Percentiles rank a stretch among this genome's conserved stretches.
Evolutionary conservation across 1,140 invertebrate genomes (phyloP).

Genomic region (Caenorhabditis elegans): DNA sequence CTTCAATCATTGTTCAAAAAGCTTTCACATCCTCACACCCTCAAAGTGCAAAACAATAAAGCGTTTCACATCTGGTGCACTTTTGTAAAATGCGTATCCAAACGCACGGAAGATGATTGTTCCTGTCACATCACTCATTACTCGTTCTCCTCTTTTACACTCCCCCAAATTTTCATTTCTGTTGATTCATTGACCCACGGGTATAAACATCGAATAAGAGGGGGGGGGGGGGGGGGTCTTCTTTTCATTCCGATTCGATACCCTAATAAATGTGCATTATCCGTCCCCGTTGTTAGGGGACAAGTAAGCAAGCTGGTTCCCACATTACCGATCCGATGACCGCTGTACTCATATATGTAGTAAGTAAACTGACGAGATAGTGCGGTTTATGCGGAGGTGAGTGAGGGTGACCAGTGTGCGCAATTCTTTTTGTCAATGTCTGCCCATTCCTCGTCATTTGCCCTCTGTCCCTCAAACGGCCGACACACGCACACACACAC

Average conservation of each 20-base stretch:
- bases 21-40: not conserved
- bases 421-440: conserved; percentile 25
- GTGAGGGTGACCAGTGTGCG: conserved; percentile 23
- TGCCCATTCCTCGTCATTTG: conserved; percentile 21
- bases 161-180: not conserved
- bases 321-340: conserved; percentile 32
- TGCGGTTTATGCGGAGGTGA: not conserved
- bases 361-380: conserved; percentile 16
- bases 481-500: not conserved
- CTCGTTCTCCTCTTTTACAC: not conserved
- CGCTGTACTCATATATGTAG: conserved; percentile 17
- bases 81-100: conserved; percentile 2
- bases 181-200: conserved; percentile 24
- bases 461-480: conserved; percentile 13
- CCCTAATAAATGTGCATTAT: not conserved
- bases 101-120: not conserved
- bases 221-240: too few species aligned
- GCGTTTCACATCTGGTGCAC: conserved; percentile 19
- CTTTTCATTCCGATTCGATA: not conserved
- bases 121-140: conserved; percentile 26
- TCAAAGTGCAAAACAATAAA: conserved; percentile 5
- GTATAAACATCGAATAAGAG: conserved; percentile 20
- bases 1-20: too few species aligned
- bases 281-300: not conserved
- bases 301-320: not conserved